A percentile compares a stretch with the other conserved stretches of the same genome.
Evolutionary conservation across 2,113 vertebrate species (phyloP).

Genomic region (Tychaedon coryphoeus): DNA sequence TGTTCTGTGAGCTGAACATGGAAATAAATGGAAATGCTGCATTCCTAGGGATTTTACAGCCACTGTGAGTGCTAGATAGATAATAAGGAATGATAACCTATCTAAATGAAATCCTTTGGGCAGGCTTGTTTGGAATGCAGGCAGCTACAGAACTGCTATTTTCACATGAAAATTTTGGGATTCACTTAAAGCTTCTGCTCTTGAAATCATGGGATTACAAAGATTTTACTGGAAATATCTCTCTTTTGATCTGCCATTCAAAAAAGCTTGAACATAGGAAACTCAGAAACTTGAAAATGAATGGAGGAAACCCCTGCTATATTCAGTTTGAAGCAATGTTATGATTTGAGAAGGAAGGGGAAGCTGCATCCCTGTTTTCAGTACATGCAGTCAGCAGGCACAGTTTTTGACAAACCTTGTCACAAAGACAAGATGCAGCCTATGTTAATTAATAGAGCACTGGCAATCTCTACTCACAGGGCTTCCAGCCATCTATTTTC

Average conservation of each 20-base stretch:
- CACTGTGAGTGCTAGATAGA: neutral
- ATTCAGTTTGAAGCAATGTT: neutral
- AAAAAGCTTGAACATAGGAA: neutral
- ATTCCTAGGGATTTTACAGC: neutral
- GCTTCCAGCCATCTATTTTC: neutral
- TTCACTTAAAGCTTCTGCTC: neutral
- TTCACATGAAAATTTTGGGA: neutral
- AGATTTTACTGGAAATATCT: neutral
- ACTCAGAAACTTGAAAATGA: neutral
- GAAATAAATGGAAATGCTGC: neutral
- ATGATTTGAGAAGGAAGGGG: neutral
- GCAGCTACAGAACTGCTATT: neutral
- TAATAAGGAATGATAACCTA: neutral
- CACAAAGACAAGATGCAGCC: neutral
- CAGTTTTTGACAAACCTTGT: neutral
- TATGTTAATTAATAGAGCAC: neutral
- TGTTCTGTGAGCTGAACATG: neutral
- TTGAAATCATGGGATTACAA: neutral
- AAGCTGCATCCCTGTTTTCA: neutral
- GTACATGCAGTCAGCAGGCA: neutral
- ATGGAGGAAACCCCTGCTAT: neutral
- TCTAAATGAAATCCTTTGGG: neutral
- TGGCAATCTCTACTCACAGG: neutral
- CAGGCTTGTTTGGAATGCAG: neutral
- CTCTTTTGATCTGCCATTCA: neutral